Percentiles rank a stretch among this genome's conserved stretches.
Conservation (phyloP, 2,888 invertebrate genomes). For the Morpho deidamia region DNA sequence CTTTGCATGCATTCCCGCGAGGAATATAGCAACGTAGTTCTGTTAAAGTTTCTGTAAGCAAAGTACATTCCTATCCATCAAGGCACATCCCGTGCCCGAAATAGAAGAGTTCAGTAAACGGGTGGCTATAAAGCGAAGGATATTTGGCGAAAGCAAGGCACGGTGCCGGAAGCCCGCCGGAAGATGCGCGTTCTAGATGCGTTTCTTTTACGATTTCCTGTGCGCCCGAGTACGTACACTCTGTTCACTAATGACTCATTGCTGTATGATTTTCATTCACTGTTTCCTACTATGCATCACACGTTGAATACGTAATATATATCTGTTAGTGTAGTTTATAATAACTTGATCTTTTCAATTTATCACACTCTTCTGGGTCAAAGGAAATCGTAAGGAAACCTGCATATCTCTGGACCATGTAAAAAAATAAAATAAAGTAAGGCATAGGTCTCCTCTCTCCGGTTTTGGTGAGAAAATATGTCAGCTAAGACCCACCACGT, state of each 20-base stretch:
- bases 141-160: constrained; percentile 53
- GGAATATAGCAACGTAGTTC: too few relatives aligned
- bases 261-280: constrained; percentile 21
- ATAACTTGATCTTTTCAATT: too few relatives aligned
- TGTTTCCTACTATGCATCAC: constrained; percentile 14
- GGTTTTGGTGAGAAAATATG: too few relatives aligned
- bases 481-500: too few relatives aligned
- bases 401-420: too few relatives aligned
- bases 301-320: constrained; percentile 13
- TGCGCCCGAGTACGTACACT: constrained; percentile 37
- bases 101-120: constrained; percentile 52
- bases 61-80: background rate
- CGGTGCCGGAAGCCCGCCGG: constrained; percentile 64
- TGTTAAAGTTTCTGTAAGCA: too few relatives aligned
- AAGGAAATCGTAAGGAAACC: too few relatives aligned
- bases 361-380: too few relatives aligned
- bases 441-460: too few relatives aligned
- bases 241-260: constrained; percentile 27
- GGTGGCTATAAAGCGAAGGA: constrained; percentile 49
- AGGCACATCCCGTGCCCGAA: constrained; percentile 33
- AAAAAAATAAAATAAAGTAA: too few relatives aligned
- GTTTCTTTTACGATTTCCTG: constrained; percentile 72
- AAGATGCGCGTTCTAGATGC: constrained; percentile 69
- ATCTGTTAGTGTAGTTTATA: background rate
- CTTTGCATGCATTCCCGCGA: too few relatives aligned